Base-by-base conservation (phyloP, 2,797 vertebrate species). In the Menidia menidia region DNA sequence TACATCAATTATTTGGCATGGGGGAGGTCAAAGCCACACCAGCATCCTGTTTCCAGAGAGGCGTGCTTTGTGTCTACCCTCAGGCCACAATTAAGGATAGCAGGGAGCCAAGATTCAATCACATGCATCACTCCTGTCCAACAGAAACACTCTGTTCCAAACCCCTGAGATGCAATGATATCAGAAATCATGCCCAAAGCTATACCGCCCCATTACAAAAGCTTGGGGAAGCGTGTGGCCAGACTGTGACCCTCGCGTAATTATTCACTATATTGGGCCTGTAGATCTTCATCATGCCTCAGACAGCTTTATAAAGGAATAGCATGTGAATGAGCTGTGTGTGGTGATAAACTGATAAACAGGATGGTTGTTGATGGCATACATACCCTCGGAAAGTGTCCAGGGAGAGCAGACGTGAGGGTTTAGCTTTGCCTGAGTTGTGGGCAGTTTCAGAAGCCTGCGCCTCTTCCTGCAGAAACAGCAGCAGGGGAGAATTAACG, bases 51-150 rank as follows among this genome's bases (percentile, higher is more conserved):
- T 93, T 92, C 87, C 75, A 90, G 89, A 89, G 88, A 93, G 88
- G 75, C 85, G 80, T 90, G 92, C 89, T 92, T 91, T 93, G 91
- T 90, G 87, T 94, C 93, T 91, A 84, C 86, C 93, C 92, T 77
- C 81, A 81, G 93, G 94, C 93, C 89, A 85, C 92, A 92, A 95
- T 95, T 95, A 94, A 88, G 85, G 74, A 77, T 19, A 90, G 85
- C 90, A 92, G 90, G 87, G 92, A 93, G 88, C 88, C 89, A 85
- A 93, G 92, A 95, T 95, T 95, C 93, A 95, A 95, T 95, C 94
- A 93, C 92, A 89, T 88, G 86, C 88, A 94, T 92, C 93, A 90
- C 92, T 92, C 92, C 87, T 90, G 89, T 89, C 92, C 92, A 94
- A 95, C 90, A 94, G 93, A 92, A 93, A 93, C 91, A 86, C 92